Evolutionary conservation across 2,888 invertebrate species (phyloP), one percentile per base, ranked within the genome.

Genomic region (Rambutsinella grinnellia): DNA sequence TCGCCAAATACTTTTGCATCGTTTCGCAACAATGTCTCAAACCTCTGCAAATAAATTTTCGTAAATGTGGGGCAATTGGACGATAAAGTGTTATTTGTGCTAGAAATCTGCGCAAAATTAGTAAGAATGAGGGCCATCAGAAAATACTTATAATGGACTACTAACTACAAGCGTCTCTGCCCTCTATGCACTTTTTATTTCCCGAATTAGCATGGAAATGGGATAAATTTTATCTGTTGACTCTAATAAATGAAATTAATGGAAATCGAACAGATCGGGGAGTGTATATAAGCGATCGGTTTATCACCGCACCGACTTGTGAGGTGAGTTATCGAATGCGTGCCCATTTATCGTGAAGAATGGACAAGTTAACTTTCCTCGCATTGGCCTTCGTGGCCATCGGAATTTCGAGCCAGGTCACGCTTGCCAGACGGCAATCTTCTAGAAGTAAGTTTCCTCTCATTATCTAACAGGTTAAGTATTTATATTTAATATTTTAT

Each of bases 331-430:
- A n/a, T 3, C 15, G 15, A 47, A 3, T 3, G 19, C 19, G 47
- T 10, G 15, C 47, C n/a, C 3, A 3, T 47, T 47, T 17, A n/a
- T 47, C 19, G 15, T 47, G 47, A 17, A 3, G 5, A 19, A 72
- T 75, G 75, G 62, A 61, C 61, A 28, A 62, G 15, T 21, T 75
- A 21, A 49, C 57, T 8, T 56, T 67, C 10, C 24, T 75, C 19
- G 61, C 62, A n/a, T 23, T 75, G 67, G 67, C 57, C 24, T 21
- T 67, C 24, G 75, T 27, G 62, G 61, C 75, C 24, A 21, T 62
- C 24, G 75, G 67, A 54, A 44, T 65, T 49, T 61, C 49, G 5
- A 60, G 44, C 44, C 21, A 60, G 2, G 62, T 27, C 6, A 51
- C 27, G 19, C 26, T 24, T 2, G 67, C 75, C 21, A 67, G 62